phyloP scores from a whole-genome alignment of 2,888 invertebrate genomes.

The Lamproptera curius region DNA sequence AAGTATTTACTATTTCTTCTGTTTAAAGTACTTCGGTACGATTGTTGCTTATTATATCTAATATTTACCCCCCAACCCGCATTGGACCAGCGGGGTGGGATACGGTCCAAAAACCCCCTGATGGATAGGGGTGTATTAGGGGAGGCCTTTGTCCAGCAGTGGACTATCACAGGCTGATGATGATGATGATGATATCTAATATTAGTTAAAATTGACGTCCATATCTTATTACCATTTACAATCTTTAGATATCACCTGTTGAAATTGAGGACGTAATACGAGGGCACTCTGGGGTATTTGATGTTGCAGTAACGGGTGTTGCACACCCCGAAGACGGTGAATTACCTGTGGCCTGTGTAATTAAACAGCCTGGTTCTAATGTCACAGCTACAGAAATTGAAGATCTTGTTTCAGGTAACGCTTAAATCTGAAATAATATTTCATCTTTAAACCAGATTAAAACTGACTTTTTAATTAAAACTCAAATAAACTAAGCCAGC shows the following conservation, averaged over 20 bases:
- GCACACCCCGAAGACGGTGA: slow-evolving; percentile 44
- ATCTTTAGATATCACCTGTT: neutral
- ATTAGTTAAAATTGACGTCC: too few relatives aligned
- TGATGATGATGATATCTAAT: too few relatives aligned
- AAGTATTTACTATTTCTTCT: too few relatives aligned
- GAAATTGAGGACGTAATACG: neutral
- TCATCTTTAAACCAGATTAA: neutral
- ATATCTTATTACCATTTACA: too few relatives aligned
- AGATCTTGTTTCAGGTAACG: slow-evolving; percentile 45
- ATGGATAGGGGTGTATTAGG: too few relatives aligned
- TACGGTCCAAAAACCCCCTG: too few relatives aligned
- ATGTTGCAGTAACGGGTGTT: slow-evolving; percentile 46
- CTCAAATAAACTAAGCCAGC: neutral
- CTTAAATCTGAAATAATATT: neutral
- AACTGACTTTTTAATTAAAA: neutral
- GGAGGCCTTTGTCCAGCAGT: too few relatives aligned
- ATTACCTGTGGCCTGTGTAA: slow-evolving; percentile 46
- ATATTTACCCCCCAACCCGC: too few relatives aligned
- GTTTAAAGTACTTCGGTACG: too few relatives aligned
- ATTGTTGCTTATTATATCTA: too few relatives aligned
- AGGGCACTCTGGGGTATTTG: slow-evolving; percentile 43
- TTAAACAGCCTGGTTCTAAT: slow-evolving; percentile 29
- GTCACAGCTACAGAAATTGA: slow-evolving; percentile 47
- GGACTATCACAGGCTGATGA: too few relatives aligned
- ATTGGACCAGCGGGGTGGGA: too few relatives aligned